Percentiles rank a stretch among this genome's conserved stretches.
Conservation (phyloP, 1,140 invertebrate genomes). For the Ptiloglossa arizonensis region DNA sequence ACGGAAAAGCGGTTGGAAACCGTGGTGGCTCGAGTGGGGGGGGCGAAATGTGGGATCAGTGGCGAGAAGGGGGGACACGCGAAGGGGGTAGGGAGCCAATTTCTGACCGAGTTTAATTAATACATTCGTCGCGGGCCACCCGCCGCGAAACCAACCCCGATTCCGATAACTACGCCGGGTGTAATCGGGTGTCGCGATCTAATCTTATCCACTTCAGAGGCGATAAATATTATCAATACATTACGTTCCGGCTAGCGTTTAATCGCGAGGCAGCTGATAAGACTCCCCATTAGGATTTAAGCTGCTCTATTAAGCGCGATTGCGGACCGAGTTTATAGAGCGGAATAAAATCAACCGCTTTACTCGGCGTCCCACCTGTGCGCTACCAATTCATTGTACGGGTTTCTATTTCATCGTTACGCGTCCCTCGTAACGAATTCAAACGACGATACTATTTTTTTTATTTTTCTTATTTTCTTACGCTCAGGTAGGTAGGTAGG, state of each 20-base stretch:
- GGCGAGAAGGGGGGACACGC: too few relatives aligned
- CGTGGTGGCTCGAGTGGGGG: too few relatives aligned
- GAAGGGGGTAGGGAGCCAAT: too few relatives aligned
- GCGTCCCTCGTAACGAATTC: too few relatives aligned
- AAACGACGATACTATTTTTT: too few relatives aligned
- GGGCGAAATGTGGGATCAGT: too few relatives aligned
- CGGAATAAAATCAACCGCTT: too few relatives aligned
- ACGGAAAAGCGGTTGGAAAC: slow-evolving; percentile 38
- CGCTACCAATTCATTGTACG: too few relatives aligned
- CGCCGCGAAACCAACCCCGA: slow-evolving; percentile 12
- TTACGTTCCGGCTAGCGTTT: background rate
- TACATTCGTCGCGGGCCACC: slow-evolving; percentile 5
- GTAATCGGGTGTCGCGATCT: slow-evolving; percentile 36
- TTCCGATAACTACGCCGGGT: slow-evolving; percentile 18
- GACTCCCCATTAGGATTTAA: background rate
- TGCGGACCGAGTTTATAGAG: background rate
- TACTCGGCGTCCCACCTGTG: too few relatives aligned
- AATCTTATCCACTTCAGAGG: slow-evolving; percentile 1
- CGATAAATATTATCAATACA: slow-evolving; percentile 42
- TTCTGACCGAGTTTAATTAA: slow-evolving; percentile 50
- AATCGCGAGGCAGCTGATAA: background rate
- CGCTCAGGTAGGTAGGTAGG: too few relatives aligned
- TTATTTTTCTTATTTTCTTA: too few relatives aligned
- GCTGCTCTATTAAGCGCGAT: background rate
- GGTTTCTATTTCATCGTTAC: too few relatives aligned